Percentiles rank a stretch among this genome's conserved stretches.
Evolutionary conservation across 2,113 vertebrate species (phyloP).

Genomic region (Ictidomys tridecemlineatus): DNA sequence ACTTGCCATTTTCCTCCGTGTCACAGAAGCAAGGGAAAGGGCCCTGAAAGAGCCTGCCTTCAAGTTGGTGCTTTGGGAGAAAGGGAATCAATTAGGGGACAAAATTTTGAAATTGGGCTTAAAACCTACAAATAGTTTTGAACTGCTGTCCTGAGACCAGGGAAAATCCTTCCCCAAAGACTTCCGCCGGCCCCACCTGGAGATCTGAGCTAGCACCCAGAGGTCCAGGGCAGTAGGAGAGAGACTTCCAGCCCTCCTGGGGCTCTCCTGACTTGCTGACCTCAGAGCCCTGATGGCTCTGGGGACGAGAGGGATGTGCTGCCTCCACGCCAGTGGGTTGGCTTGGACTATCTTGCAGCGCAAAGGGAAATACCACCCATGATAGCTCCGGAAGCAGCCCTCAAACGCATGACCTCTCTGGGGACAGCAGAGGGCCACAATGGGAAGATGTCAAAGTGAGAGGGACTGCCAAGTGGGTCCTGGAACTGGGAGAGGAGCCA

Average conservation of each 20-base stretch:
- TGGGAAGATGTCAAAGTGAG: neutral
- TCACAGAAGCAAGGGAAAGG: neutral
- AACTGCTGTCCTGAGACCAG: neutral
- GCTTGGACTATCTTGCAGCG: rapidly evolving
- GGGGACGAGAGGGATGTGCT: neutral
- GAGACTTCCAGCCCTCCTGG: neutral
- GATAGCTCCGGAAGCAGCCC: neutral
- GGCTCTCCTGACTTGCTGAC: neutral
- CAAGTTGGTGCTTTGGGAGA: neutral
- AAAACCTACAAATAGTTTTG: neutral
- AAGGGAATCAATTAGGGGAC: neutral
- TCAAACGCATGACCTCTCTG: rapidly evolving
- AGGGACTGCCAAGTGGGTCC: neutral
- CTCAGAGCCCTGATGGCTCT: neutral
- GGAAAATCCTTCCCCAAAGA: neutral
- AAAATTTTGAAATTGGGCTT: neutral
- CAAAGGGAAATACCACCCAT: neutral
- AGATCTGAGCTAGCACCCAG: rapidly evolving
- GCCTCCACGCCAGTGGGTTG: rapidly evolving
- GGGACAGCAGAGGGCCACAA: rapidly evolving
- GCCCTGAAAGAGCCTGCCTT: too few species aligned
- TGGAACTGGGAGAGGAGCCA: neutral
- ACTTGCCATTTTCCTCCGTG: neutral
- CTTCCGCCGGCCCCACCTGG: too few species aligned
- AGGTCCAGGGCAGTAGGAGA: neutral